phyloP scores from a whole-genome alignment of 2,888 invertebrate species.

The Podabrus alpinus region DNA sequence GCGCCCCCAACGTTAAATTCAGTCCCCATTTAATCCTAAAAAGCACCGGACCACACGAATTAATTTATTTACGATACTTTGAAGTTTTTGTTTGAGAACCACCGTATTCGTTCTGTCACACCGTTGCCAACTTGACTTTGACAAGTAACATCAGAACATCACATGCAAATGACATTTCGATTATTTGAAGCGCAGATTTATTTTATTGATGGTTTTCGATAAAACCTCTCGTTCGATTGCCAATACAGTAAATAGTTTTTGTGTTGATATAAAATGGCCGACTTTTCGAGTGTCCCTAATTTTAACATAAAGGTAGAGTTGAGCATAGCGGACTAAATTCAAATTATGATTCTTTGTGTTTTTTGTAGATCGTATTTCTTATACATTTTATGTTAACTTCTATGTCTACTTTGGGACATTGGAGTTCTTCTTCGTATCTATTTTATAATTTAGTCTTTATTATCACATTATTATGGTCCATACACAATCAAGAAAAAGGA shows the following conservation, averaged over 20 bases:
- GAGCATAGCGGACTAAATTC: background rate
- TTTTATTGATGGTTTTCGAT: background rate
- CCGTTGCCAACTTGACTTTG: background rate
- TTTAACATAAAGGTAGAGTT: constrained; percentile 20
- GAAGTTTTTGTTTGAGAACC: background rate
- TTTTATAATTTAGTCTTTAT: constrained; percentile 28
- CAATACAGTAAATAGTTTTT: background rate
- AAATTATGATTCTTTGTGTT: background rate
- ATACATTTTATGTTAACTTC: constrained; percentile 22
- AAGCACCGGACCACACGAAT: too few species aligned
- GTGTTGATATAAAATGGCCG: constrained; percentile 16
- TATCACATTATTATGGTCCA: constrained; percentile 18
- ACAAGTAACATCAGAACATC: too few species aligned
- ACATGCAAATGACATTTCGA: background rate
- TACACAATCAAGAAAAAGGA: constrained; percentile 13
- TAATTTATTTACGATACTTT: too few species aligned
- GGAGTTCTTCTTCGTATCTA: constrained; percentile 18
- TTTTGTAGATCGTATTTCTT: constrained; percentile 23
- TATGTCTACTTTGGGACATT: constrained; percentile 12
- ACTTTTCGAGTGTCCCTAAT: constrained; percentile 24
- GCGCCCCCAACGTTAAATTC: too few species aligned
- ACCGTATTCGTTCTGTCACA: background rate
- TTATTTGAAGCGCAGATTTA: background rate
- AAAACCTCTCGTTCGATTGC: background rate
- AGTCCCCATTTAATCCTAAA: too few species aligned